A percentile compares a stretch with the other conserved stretches of the same genome.
Conservation (phyloP, 2,888 invertebrate genomes). For the Agrochola lota region DNA sequence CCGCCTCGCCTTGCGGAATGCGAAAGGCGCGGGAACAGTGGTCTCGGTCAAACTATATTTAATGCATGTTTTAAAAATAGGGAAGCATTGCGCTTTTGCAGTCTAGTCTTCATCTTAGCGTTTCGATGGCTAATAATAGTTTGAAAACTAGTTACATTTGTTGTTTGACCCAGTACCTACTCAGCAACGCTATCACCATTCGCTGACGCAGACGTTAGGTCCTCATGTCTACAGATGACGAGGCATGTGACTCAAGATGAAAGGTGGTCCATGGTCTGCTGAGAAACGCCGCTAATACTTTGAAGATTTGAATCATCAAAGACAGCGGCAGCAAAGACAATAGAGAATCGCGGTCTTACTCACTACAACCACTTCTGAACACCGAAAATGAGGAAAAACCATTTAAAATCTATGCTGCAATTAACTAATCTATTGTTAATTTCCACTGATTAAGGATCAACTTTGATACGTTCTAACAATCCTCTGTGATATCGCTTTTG, state of each 20-base stretch:
- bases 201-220: neutral
- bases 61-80: neutral
- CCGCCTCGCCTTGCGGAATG: too few species aligned
- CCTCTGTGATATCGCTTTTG: neutral
- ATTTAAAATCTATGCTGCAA: neutral
- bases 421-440: neutral
- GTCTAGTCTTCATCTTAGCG: too few species aligned
- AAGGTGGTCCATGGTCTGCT: neutral
- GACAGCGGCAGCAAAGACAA: too few species aligned
- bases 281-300: neutral
- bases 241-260: neutral
- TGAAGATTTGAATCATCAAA: neutral
- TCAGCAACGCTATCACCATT: neutral
- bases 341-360: too few species aligned
- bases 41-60: too few species aligned
- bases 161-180: neutral
- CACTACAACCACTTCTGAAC: neutral
- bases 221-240: neutral
- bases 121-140: neutral
- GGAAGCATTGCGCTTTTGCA: neutral
- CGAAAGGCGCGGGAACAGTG: too few species aligned
- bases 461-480: constrained; percentile 7
- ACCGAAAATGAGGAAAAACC: neutral
- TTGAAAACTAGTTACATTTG: neutral
- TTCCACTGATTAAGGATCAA: neutral